Conservation (phyloP, 53 echinoderm and acorn worm species). For the Hippasteria phrygiana region DNA sequence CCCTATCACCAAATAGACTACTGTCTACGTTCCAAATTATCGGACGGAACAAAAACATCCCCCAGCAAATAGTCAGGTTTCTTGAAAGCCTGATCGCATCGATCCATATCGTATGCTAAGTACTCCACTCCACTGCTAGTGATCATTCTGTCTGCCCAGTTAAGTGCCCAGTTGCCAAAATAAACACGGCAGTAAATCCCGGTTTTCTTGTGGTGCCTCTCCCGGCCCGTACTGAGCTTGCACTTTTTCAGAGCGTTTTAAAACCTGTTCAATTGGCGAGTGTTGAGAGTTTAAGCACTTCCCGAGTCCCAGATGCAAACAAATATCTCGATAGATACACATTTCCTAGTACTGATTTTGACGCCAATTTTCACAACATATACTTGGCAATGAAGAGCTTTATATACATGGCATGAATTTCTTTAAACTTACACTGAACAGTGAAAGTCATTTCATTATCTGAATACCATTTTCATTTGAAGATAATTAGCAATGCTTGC, state of each 20-base stretch:
- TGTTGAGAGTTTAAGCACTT: neutral
- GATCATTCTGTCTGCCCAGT: slow-evolving; percentile 3
- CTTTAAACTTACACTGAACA: too few relatives aligned
- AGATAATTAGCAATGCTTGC: too few relatives aligned
- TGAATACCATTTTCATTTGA: too few relatives aligned
- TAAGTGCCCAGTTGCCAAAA: slow-evolving; percentile 53
- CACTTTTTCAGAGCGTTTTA: neutral
- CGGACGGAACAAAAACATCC: slow-evolving; percentile 57
- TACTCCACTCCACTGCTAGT: neutral
- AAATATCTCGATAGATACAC: too few relatives aligned
- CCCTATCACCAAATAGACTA: neutral
- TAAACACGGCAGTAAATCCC: slow-evolving; percentile 42
- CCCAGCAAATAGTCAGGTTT: slow-evolving; percentile 36
- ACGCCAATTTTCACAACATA: too few relatives aligned
- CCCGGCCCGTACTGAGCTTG: neutral
- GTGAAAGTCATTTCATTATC: too few relatives aligned
- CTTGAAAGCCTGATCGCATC: slow-evolving; percentile 15
- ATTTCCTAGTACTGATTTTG: too few relatives aligned
- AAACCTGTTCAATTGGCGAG: neutral
- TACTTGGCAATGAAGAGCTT: too few relatives aligned
- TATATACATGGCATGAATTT: too few relatives aligned
- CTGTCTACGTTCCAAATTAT: neutral
- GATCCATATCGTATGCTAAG: slow-evolving; percentile 16
- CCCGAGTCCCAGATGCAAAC: neutral
- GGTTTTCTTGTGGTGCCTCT: neutral